Base-by-base conservation (phyloP, 2,888 invertebrate species). In the Noctua comes region DNA sequence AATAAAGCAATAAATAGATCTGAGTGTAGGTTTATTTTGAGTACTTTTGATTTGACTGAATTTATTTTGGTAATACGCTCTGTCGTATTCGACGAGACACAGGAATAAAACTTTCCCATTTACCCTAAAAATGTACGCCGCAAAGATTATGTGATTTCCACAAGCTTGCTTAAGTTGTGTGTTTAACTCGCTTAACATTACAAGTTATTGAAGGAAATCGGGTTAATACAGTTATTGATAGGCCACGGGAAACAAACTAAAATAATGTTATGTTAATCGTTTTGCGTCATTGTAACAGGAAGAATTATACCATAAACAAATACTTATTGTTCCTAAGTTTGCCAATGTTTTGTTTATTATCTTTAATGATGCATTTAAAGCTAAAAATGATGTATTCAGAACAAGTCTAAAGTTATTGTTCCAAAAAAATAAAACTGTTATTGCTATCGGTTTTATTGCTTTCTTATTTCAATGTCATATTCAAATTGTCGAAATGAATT, bases 391-490 rank as follows among this genome's bases (percentile, higher is more conserved):
- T 36, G 18, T 24, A 68, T 82, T 54, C 16, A 24, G 18, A n/a
- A 46, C 13, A 51, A 57, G n/a, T 36, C 3, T 3, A 31, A 36
- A 59, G 13, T 36, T 51, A 79, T 31, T 59, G 36, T 36, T 51
- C 2, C n/a, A 6, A 51, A 68, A 57, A 75, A 43, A 59, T 46
- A 36, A 76, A 68, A 77, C 54, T 71, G 66, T 40, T 27, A 72
- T 31, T 76, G n/a, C 27, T 43, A 76, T 75, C 27, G 46, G 36
- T 65, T 81, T 77, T 62, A 73, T 59, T 69, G 68, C 40, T 54
- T 77, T 83, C 51, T 64, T 46, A 66, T 62, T 80, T 82, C 84
- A 88, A 84, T 86, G 84, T 79, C 80, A 78, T 75, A 73, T 71
- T 68, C 54, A 79, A 84, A 86, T 77, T 71, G 51, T 51, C 64